Base-by-base conservation (phyloP, 2,113 vertebrate genomes). In the Lepidothrix coronata region DNA sequence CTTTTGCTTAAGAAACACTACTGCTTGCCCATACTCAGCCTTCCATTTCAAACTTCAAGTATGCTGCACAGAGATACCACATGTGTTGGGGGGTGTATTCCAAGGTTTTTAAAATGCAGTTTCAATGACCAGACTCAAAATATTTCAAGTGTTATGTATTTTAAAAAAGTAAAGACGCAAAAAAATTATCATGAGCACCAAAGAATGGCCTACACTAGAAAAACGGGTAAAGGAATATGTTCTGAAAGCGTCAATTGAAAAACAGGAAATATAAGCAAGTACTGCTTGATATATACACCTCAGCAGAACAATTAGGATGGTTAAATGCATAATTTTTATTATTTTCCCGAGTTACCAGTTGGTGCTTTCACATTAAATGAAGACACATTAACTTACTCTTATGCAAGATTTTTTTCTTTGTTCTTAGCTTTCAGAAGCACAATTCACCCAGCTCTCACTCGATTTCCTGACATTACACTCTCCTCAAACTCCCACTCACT, bases 401-500 rank as follows among this genome's bases (percentile, higher is more conserved):
- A 94, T n/a, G 66, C 59, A 89, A 84, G 86, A 72, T 33, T 81
- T 95, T 97, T 55, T 79, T 54, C 96, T 95, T 95, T 97, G 91
- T 96, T 97, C 91, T 97, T 94, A 71, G 85, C 76, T 95, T 89
- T 96, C 79, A 96, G 94, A 94, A 91, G 91, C 74, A 72, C 93
- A 92, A 97, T 95, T 97, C 96, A 94, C 93, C 75, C 93, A 92
- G 65, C 78, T 97, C 88, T 91, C 75, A 91, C 85, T 85, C 41
- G 83, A 96, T 96, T 95, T 96, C 78, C 89, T 98, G 97, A 97
- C 96, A 97, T 95, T 95, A 95, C 89, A 71, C 65, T 96, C 95
- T 97, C 88, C 86, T 97, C 93, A 94, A 97, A 97, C 97, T 97
- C 97, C 98, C 88, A 98, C 97, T 87, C 95, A 96, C 78, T 37